A percentile compares a stretch with the other conserved stretches of the same genome.
These are phyloP conservation scores for Pomatorhinus ruficollis DNA, from an alignment of 2,113 vertebrate species.

Conservation along the genomic window DNA sequence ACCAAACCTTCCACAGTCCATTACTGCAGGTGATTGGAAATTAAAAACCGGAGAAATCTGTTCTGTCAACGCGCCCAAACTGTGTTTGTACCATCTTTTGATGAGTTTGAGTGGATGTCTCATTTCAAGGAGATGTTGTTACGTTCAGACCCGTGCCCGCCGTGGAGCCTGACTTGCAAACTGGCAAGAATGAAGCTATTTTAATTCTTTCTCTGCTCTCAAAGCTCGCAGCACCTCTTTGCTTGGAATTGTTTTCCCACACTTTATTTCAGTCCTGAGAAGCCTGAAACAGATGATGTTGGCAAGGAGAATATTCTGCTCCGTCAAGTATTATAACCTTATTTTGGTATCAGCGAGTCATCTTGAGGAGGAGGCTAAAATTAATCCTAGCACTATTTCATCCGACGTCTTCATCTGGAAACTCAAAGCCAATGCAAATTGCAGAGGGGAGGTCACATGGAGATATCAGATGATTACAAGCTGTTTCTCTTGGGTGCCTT, in stretches of 20 bases:
- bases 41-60: neutral
- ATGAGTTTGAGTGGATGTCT: neutral
- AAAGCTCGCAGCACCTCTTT: neutral
- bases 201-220: neutral
- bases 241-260: neutral
- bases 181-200: neutral
- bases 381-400: slow-evolving; percentile 25
- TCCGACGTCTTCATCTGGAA: neutral
- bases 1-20: neutral
- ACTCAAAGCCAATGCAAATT: slow-evolving; percentile 1
- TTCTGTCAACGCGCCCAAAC: neutral
- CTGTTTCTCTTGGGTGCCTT: slow-evolving; percentile 21
- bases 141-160: neutral
- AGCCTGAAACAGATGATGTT: neutral
- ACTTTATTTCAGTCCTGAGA: neutral
- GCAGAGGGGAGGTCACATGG: slow-evolving; percentile 10
- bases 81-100: neutral
- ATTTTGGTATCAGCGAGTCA: slow-evolving; percentile 23
- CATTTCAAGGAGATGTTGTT: neutral
- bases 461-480: neutral
- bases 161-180: neutral
- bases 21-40: neutral
- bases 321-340: slow-evolving; percentile 10
- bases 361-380: slow-evolving; percentile 35
- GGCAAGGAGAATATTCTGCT: slow-evolving; percentile 1